Conservation (phyloP, 2,797 vertebrate species). For the Acridotheres tristis region DNA sequence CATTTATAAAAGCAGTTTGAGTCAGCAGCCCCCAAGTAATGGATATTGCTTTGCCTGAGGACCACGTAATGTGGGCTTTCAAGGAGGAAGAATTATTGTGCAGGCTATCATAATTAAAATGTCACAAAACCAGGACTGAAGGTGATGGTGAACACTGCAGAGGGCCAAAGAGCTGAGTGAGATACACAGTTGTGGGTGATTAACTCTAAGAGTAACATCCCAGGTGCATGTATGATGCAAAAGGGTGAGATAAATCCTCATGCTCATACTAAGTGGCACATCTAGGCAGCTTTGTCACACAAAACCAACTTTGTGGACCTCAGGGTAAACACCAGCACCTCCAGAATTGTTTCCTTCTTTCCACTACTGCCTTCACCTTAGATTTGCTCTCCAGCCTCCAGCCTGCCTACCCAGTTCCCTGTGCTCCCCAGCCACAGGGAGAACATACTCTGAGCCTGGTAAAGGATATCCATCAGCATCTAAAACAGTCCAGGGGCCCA, state of each 20-base stretch:
- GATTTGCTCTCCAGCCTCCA: background rate
- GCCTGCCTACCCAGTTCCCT: background rate
- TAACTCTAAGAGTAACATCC: background rate
- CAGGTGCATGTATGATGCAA: background rate
- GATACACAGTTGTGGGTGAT: rapidly evolving
- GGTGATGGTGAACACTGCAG: background rate
- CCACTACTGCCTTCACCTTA: background rate
- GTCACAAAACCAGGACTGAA: background rate
- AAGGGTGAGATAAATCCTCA: background rate
- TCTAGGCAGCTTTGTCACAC: background rate
- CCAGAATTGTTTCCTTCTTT: background rate
- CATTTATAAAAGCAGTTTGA: background rate
- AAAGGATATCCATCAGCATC: background rate
- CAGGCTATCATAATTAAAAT: background rate
- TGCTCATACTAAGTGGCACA: background rate
- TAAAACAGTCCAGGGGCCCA: background rate
- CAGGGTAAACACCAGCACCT: background rate
- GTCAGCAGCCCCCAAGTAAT: constrained; percentile 3
- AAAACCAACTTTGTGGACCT: background rate
- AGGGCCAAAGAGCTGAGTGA: background rate
- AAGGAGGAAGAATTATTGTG: background rate
- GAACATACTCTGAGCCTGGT: background rate
- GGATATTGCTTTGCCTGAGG: background rate
- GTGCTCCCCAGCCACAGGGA: background rate
- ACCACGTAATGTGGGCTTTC: background rate